These are phyloP conservation scores for Bombus impatiens DNA, from an alignment of 1,140 invertebrate genomes.

Conservation along the genomic window DNA sequence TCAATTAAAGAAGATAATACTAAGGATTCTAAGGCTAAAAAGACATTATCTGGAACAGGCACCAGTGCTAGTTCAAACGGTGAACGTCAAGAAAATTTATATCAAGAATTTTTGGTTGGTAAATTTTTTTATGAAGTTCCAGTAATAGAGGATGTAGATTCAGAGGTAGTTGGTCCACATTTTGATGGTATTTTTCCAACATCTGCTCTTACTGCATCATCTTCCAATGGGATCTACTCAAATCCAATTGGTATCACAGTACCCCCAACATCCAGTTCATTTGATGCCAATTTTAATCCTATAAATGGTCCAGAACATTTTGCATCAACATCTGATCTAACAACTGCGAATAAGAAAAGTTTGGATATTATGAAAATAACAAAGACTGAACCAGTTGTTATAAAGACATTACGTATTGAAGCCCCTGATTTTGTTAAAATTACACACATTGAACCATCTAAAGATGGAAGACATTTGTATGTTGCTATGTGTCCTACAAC, in stretches of 20 bases:
- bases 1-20: constrained; percentile 72
- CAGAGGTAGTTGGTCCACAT: constrained; percentile 73
- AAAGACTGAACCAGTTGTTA: constrained; percentile 77
- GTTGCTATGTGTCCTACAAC: constrained; percentile 83
- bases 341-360: constrained; percentile 73
- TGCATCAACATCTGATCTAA: constrained; percentile 78
- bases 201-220: constrained; percentile 73
- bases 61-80: constrained; percentile 80
- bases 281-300: constrained; percentile 77
- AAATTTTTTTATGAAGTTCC: constrained; percentile 81
- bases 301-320: constrained; percentile 77
- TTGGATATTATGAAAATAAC: constrained; percentile 71
- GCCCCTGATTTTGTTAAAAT: constrained; percentile 80
- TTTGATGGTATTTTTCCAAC: constrained; percentile 74
- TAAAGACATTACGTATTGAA: constrained; percentile 78
- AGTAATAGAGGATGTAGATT: constrained; percentile 80
- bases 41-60: constrained; percentile 79
- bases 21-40: constrained; percentile 79
- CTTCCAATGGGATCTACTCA: constrained; percentile 76
- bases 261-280: constrained; percentile 72
- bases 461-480: constrained; percentile 86
- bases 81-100: constrained; percentile 78
- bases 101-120: constrained; percentile 79
- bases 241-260: constrained; percentile 71
- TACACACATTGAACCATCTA: constrained; percentile 85